Evolutionary conservation across 1,140 invertebrate species (phyloP).

Genomic region (Triops longicaudatus): DNA sequence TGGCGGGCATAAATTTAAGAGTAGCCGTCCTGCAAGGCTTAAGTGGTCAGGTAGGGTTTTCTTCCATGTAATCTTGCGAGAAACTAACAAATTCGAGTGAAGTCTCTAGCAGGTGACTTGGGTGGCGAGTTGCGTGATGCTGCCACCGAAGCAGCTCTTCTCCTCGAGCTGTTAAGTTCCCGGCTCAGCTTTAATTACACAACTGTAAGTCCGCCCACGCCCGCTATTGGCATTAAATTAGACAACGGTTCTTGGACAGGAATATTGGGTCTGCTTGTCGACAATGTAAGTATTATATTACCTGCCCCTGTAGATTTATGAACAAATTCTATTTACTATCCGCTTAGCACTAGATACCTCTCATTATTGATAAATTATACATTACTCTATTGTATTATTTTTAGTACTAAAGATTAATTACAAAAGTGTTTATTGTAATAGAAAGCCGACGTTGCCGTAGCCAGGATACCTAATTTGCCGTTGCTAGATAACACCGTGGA

Average conservation of each 20-base stretch:
- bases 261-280: conserved; percentile 46
- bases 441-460: conserved; percentile 64
- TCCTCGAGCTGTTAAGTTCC: not conserved
- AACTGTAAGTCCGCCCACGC: not conserved
- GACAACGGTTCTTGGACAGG: conserved; percentile 25
- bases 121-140: not conserved
- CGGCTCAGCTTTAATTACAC: not conserved
- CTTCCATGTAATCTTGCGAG: not conserved
- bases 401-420: conserved; percentile 17
- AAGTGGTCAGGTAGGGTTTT: not conserved
- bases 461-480: conserved; percentile 60
- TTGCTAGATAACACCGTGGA: conserved; percentile 47
- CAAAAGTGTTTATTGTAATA: conserved; percentile 37
- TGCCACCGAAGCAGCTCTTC: not conserved
- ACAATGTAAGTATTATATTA: conserved; percentile 45
- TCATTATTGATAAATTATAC: too few relatives aligned
- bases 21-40: not conserved
- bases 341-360: too few relatives aligned
- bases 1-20: not conserved
- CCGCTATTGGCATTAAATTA: not conserved
- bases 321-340: not conserved
- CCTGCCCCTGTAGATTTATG: not conserved
- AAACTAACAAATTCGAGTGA: not conserved
- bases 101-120: not conserved
- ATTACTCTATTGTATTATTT: not conserved